These are phyloP conservation scores for Galago senegalensis DNA, from an alignment of 2,797 vertebrate genomes.

Conservation along the genomic window DNA sequence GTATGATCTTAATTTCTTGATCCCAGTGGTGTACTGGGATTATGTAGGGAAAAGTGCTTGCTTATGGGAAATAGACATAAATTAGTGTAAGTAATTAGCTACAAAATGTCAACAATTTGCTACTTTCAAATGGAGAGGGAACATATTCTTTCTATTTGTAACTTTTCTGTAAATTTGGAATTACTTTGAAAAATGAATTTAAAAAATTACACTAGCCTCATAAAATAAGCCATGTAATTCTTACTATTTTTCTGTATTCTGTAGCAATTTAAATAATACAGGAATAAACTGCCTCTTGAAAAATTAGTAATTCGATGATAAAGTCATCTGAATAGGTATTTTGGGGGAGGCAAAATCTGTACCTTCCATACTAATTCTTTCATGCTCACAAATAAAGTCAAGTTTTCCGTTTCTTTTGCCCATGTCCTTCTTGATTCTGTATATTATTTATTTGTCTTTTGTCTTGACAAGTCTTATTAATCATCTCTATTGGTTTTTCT, in stretches of 20 bases:
- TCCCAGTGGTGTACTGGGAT: not conserved
- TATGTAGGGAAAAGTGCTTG: not conserved
- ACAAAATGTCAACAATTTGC: not conserved
- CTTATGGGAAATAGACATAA: not conserved
- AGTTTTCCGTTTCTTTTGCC: not conserved
- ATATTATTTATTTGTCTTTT: constrained; percentile 11
- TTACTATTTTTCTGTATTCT: not conserved
- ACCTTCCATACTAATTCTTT: not conserved
- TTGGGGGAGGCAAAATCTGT: not conserved
- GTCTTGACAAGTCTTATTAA: not conserved
- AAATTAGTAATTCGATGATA: not conserved
- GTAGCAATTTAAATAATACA: not conserved
- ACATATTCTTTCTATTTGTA: not conserved
- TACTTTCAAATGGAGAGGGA: not conserved
- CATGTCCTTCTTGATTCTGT: constrained; percentile 3
- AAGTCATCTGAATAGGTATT: not conserved
- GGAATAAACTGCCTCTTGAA: not conserved
- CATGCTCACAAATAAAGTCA: not conserved
- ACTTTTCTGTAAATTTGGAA: not conserved
- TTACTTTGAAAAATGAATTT: not conserved
- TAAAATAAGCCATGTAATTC: not conserved
- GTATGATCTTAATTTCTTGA: not conserved
- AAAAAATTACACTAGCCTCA: not conserved
- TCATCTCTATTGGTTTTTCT: not conserved
- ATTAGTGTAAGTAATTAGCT: not conserved